These are phyloP conservation scores for Spea multiplicata DNA, from an alignment of 2,113 vertebrate species.

Conservation along the genomic window DNA sequence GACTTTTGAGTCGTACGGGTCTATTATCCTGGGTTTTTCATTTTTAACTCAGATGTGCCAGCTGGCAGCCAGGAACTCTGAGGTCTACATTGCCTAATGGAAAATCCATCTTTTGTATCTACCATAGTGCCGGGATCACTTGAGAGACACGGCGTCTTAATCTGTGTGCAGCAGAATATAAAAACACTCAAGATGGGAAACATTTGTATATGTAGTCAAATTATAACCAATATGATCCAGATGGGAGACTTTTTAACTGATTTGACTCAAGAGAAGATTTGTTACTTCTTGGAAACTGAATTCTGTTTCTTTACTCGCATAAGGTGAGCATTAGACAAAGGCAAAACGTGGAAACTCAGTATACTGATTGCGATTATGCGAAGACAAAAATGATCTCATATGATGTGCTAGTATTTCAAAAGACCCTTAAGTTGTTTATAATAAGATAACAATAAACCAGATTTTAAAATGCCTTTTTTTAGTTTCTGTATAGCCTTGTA, in stretches of 20 bases:
- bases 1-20: too few relatives aligned
- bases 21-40: too few relatives aligned
- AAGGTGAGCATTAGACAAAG: slow-evolving; percentile 29
- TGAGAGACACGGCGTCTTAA: neutral
- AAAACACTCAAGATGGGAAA: neutral
- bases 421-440: neutral
- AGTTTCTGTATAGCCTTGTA: neutral
- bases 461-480: slow-evolving; percentile 2
- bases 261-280: slow-evolving; percentile 25
- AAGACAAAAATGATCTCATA: slow-evolving; percentile 34
- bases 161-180: neutral
- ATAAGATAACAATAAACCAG: slow-evolving; percentile 23
- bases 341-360: slow-evolving; percentile 14
- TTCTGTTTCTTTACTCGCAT: slow-evolving; percentile 23
- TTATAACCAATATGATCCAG: slow-evolving; percentile 35
- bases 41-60: too few relatives aligned
- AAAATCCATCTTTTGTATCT: too few relatives aligned
- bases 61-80: too few relatives aligned
- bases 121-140: too few relatives aligned
- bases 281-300: slow-evolving; percentile 30
- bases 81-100: neutral
- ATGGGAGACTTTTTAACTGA: slow-evolving; percentile 31
- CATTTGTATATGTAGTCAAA: neutral
- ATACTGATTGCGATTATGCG: slow-evolving; percentile 5
- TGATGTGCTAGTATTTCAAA: slow-evolving; percentile 18